These are phyloP conservation scores for Capreolus pygargus DNA, from an alignment of 2,113 vertebrate species.

Conservation along the genomic window DNA sequence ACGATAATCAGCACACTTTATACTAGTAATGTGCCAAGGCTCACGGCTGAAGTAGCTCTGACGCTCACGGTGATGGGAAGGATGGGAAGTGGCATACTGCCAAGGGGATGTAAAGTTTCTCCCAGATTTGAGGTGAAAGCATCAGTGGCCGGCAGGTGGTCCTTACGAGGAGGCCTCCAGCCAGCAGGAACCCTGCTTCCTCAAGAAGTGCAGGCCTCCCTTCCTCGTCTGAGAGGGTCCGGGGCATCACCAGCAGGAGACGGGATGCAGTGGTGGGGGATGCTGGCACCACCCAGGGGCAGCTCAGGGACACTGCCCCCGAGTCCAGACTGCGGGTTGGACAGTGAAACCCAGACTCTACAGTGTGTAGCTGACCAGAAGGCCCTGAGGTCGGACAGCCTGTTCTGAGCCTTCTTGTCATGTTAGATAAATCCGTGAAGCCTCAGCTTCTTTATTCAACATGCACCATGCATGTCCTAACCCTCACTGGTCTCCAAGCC, in stretches of 20 bases:
- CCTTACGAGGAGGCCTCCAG: background rate
- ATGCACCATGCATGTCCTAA: background rate
- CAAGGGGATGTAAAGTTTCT: background rate
- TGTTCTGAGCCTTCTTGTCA: background rate
- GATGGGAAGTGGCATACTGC: background rate
- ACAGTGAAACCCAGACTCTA: too few relatives aligned
- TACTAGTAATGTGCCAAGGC: background rate
- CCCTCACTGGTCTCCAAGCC: background rate
- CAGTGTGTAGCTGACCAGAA: background rate
- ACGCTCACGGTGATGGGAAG: background rate
- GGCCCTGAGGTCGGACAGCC: background rate
- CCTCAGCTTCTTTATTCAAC: background rate
- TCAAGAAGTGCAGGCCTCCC: background rate
- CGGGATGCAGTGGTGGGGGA: accelerated
- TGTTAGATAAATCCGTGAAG: background rate
- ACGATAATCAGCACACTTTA: background rate
- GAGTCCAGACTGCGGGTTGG: too few relatives aligned
- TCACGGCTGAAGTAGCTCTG: background rate
- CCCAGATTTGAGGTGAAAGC: background rate
- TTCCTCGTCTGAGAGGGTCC: accelerated
- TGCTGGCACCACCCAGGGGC: accelerated
- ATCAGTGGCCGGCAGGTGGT: background rate
- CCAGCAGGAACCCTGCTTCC: background rate
- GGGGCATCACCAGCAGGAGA: too few relatives aligned
- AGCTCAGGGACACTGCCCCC: background rate